Evolutionary conservation across 2,888 invertebrate genomes (phyloP), one percentile per base, ranked within the genome.

Genomic region (Oscheius sp.): DNA sequence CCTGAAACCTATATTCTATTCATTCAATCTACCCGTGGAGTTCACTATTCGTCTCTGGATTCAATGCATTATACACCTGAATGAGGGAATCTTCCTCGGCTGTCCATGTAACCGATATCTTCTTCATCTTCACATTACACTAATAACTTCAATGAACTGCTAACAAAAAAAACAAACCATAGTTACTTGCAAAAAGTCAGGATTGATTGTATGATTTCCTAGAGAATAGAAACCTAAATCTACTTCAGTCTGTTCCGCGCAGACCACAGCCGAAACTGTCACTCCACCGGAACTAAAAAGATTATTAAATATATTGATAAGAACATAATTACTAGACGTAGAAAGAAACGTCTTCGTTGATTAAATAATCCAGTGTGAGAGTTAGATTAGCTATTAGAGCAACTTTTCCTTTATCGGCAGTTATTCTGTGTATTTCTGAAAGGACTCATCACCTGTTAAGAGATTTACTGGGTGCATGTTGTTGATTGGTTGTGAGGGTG

Each of bases 121-220:
- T 5, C 2, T 14, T 9, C 44, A 59, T 59, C 2, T 26, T 28
- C 24, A 44, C 59, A 44, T 59, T 59, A 24, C 59, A 59, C 59
- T 59, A n/a, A 8, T n/a, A n/a, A 44, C 12, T 3, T 17, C 20
- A n/a, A 4, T 41, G 26, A 32, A 2, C 8, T 17, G 9, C 2
- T 2, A 30, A 32, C n/a, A 17, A 54, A n/a, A 9, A 8, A 12
- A 17, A 32, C 32, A 12, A 17, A 54, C 54, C 14, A 33, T 22
- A 2, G 30, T 2, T n/a, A n/a, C n/a, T 3, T 28, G 26, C 17
- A 32, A 32, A 2, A 28, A 14, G 12, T 54, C n/a, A 3, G 14
- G 5, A 12, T 30, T 33, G n/a, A 44, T 41, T 8, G 59, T 59
- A n/a, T 59, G 41, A 6, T 59, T 59, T 24, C 59, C 59, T n/a